Evolutionary conservation across 2,888 invertebrate genomes (phyloP), one percentile per base, ranked within the genome.

Genomic region (Acanthosepion lycidas): DNA sequence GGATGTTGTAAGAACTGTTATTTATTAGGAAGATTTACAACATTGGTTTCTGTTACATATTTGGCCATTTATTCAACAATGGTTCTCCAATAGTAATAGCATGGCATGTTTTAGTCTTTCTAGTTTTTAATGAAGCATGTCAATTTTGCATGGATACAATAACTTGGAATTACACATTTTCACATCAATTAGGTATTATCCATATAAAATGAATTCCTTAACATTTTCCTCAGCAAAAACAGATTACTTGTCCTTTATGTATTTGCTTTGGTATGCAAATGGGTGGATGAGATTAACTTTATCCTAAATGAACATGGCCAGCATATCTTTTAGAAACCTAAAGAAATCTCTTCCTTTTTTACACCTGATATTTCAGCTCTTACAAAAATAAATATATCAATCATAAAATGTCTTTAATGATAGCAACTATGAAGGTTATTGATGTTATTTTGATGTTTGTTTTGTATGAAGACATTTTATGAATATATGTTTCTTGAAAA

Each of bases 1-100:
- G 78, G 78, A 78, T 78, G 78, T 78, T 78, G 78, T 78, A n/a
- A 78, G 78, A 78, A 78, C n/a, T 78, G 78, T 78, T n/a, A n/a
- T 78, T 78, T 78, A 33, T 78, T 78, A 78, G 78, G 78, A 78
- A 78, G n/a, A 78, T 78, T 78, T 78, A 78, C 78, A 78, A n/a
- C 78, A 78, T 78, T 78, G n/a, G n/a, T 78, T 78, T 78, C 78
- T 78, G 78, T 78, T 78, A 78, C 78, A 78, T 78, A 33, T 78
- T 78, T 78, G 78, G 78, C 78, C 78, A 78, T 78, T 78, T n/a
- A n/a, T 78, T 28, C 78, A 78, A 78, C 78, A 78, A 78, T 78
- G 78, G 78, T 78, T 78, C 78, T n/a, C 78, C 78, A 78, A 33
- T 78, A 78, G 78, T 78, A 78, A 78, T n/a, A 78, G 78, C 78